Conservation (phyloP, 2,113 vertebrate genomes). For the Empidonax traillii region DNA sequence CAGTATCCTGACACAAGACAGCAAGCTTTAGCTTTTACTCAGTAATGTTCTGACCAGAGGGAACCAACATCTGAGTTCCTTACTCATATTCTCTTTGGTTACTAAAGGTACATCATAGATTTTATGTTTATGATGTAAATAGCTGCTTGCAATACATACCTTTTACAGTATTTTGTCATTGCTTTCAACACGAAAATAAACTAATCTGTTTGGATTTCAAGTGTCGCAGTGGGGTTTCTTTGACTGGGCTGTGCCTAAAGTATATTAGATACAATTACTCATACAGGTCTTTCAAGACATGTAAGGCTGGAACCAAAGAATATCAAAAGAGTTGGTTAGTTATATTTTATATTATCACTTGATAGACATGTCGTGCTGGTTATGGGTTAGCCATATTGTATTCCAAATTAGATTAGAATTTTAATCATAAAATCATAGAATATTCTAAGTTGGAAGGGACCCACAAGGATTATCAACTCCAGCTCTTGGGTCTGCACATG, state of each 20-base stretch:
- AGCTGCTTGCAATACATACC: neutral
- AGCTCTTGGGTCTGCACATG: neutral
- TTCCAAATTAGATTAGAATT: neutral
- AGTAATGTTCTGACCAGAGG: neutral
- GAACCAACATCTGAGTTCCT: neutral
- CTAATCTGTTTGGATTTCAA: neutral
- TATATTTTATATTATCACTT: neutral
- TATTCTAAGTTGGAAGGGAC: neutral
- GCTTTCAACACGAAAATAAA: neutral
- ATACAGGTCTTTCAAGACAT: neutral
- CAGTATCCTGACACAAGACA: neutral
- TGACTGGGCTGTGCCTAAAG: neutral
- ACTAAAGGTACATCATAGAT: neutral
- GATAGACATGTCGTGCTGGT: fast-evolving
- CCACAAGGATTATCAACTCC: neutral
- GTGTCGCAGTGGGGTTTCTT: neutral
- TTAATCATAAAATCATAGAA: neutral
- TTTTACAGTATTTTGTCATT: neutral
- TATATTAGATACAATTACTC: neutral
- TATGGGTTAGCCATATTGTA: neutral
- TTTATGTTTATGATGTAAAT: neutral
- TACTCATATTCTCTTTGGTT: neutral
- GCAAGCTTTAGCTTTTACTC: neutral
- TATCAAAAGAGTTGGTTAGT: fast-evolving
- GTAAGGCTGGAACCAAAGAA: neutral